Conservation (phyloP, 1,140 invertebrate genomes). For the Tigriopus japonicus region DNA sequence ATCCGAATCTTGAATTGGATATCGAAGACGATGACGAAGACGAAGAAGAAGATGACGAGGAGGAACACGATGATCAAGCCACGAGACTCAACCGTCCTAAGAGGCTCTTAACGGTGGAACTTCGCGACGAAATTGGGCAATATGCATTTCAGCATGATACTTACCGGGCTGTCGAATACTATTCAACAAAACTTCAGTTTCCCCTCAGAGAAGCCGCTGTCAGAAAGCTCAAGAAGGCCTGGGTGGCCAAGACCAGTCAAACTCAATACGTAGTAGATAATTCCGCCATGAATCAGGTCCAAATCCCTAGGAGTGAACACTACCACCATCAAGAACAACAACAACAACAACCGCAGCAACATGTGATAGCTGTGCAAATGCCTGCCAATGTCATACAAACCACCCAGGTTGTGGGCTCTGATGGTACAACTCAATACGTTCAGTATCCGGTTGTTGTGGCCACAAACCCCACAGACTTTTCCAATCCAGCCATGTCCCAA, state of each 20-base stretch:
- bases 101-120: slow-evolving; percentile 19
- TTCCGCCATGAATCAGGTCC: neutral
- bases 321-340: slow-evolving; percentile 4
- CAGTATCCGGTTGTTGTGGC: too few relatives aligned
- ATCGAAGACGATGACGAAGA: neutral
- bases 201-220: slow-evolving; percentile 23
- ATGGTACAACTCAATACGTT: neutral
- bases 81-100: slow-evolving; percentile 14
- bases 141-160: slow-evolving; percentile 22
- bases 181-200: slow-evolving; percentile 22
- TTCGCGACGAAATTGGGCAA: slow-evolving; percentile 24
- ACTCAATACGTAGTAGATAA: neutral
- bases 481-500: too few relatives aligned
- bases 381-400: neutral
- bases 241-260: slow-evolving; percentile 16
- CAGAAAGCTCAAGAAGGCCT: slow-evolving; percentile 23
- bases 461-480: too few relatives aligned
- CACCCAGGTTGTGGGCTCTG: neutral
- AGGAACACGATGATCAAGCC: neutral
- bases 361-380: neutral
- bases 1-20: neutral
- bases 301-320: neutral
- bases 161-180: slow-evolving; percentile 21
- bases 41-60: slow-evolving; percentile 1
- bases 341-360: slow-evolving; percentile 6